Percentiles rank a stretch among this genome's conserved stretches.
Conservation (phyloP, 1,140 invertebrate genomes). For the Drosophila bipectinata region DNA sequence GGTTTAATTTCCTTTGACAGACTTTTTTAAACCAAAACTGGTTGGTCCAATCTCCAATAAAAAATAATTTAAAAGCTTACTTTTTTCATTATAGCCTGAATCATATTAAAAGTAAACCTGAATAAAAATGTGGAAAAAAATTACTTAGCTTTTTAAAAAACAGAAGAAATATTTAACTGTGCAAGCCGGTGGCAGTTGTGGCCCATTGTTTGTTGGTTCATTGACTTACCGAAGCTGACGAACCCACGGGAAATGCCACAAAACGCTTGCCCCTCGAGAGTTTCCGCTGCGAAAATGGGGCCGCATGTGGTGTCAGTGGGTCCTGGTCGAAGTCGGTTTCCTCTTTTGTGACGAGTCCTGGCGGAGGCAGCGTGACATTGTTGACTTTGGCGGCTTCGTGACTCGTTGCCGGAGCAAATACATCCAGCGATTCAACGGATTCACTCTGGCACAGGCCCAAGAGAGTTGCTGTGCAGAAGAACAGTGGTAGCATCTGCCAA, state of each 20-base stretch:
- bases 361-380: constrained; percentile 65
- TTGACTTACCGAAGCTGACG: constrained; percentile 82
- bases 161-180: background rate
- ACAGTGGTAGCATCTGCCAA: constrained; percentile 33
- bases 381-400: constrained; percentile 49
- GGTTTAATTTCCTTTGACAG: no score
- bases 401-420: constrained; percentile 34
- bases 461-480: constrained; percentile 15
- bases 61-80: no score
- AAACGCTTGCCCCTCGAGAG: constrained; percentile 81
- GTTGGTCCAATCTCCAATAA: no score
- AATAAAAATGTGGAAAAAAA: no score
- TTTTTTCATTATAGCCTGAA: no score
- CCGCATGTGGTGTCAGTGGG: constrained; percentile 56
- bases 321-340: constrained; percentile 8
- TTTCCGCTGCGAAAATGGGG: constrained; percentile 54
- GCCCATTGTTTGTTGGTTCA: constrained; percentile 32
- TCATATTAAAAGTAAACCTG: no score
- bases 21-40: no score
- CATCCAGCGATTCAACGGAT: constrained; percentile 26
- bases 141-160: no score
- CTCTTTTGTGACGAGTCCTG: constrained; percentile 25
- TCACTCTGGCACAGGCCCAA: constrained; percentile 48
- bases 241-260: constrained; percentile 83
- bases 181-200: constrained; percentile 4